Percentiles rank a stretch among this genome's conserved stretches.
phyloP scores from a whole-genome alignment of 2,888 invertebrate genomes.

The Aleiodes testaceus region DNA sequence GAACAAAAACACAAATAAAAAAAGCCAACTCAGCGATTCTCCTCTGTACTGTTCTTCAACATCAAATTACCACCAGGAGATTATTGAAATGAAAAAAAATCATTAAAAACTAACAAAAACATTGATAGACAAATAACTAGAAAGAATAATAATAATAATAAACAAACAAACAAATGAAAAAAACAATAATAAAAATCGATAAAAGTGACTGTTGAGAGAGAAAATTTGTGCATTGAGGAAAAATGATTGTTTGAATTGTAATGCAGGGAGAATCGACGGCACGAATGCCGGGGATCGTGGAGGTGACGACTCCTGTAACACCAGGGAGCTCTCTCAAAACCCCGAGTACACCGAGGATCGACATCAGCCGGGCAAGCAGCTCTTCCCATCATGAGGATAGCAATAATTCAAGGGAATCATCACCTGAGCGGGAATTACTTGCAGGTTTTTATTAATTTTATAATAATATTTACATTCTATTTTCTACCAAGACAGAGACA shows the following conservation, averaged over 20 bases:
- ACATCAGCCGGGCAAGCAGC: slow-evolving; percentile 91
- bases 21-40: slow-evolving; percentile 17
- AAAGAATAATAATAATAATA: neutral
- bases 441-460: slow-evolving; percentile 73
- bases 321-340: slow-evolving; percentile 75
- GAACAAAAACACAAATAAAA: slow-evolving; percentile 37
- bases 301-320: slow-evolving; percentile 70
- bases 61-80: neutral
- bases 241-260: slow-evolving; percentile 58
- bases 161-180: too few relatives aligned
- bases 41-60: neutral
- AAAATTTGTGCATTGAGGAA: slow-evolving; percentile 42
- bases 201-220: slow-evolving; percentile 25
- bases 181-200: slow-evolving; percentile 14
- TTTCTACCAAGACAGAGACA: neutral
- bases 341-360: slow-evolving; percentile 88
- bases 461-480: neutral
- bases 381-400: slow-evolving; percentile 90
- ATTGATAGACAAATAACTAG: slow-evolving; percentile 20
- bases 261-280: slow-evolving; percentile 67
- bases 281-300: slow-evolving; percentile 74
- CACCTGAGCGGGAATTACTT: slow-evolving; percentile 88
- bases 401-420: slow-evolving; percentile 79
- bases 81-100: neutral
- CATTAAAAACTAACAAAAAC: neutral